Percentiles rank a stretch among this genome's conserved stretches.
These are phyloP conservation scores for Poecilia latipinna DNA, from an alignment of 2,113 vertebrate genomes.

Conservation along the genomic window DNA sequence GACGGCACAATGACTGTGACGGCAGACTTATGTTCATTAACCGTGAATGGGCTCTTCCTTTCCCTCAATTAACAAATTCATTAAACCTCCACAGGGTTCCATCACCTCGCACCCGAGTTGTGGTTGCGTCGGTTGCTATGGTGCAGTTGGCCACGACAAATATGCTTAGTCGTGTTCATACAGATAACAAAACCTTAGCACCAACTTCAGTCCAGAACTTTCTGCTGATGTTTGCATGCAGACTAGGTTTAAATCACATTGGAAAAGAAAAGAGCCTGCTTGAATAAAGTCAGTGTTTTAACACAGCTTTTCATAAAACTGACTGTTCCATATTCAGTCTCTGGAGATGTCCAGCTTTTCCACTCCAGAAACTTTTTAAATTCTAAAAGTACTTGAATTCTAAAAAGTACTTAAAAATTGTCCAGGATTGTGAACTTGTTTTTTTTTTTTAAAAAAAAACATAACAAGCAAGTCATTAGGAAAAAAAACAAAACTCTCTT, in stretches of 20 bases:
- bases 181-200: neutral
- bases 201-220: slow-evolving; percentile 17
- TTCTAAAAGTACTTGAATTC: too few species aligned
- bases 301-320: neutral
- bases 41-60: slow-evolving; percentile 60
- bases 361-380: too few species aligned
- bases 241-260: neutral
- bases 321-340: neutral
- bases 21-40: slow-evolving; percentile 52
- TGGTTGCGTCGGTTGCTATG: slow-evolving; percentile 64
- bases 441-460: neutral
- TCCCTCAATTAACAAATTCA: slow-evolving; percentile 63
- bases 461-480: neutral
- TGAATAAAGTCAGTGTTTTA: neutral
- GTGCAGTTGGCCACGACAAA: slow-evolving; percentile 19
- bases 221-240: neutral
- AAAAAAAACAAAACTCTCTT: neutral
- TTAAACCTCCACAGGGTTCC: slow-evolving; percentile 52
- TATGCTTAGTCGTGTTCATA: neutral
- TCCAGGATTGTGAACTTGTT: neutral
- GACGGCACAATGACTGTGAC: slow-evolving; percentile 51
- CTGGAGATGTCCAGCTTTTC: neutral
- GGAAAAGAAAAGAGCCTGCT: neutral
- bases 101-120: slow-evolving; percentile 34
- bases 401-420: neutral